A percentile compares a stretch with the other conserved stretches of the same genome.
phyloP scores from a whole-genome alignment of 2,888 invertebrate species.

The Microctonus hyperodae region DNA sequence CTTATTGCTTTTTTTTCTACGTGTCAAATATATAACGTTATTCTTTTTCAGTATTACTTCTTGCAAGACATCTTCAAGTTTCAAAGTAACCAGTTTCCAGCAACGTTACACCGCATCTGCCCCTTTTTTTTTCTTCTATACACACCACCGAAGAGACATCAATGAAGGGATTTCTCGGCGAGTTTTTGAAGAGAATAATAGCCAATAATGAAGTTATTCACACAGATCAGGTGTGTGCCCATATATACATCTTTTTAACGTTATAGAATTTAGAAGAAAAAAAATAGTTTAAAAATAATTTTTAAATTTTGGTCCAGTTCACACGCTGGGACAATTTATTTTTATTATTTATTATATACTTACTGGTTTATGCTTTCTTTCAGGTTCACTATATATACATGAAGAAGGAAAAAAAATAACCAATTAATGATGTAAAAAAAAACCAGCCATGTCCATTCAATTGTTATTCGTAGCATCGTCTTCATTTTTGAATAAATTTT shows the following conservation, averaged over 20 bases:
- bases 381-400: no score
- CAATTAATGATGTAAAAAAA: not conserved
- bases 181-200: not conserved
- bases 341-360: not conserved
- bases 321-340: not conserved
- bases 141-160: not conserved
- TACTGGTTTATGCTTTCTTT: not conserved
- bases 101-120: constrained; percentile 22
- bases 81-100: not conserved
- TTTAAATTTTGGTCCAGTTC: not conserved
- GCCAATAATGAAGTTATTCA: constrained; percentile 21
- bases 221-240: constrained; percentile 3
- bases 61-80: not conserved
- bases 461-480: not conserved
- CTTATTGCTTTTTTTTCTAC: not conserved
- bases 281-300: no score
- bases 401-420: not conserved
- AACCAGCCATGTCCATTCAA: not conserved
- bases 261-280: no score
- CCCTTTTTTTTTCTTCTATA: constrained; percentile 2
- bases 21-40: not conserved
- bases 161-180: constrained; percentile 10
- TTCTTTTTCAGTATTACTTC: not conserved
- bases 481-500: not conserved
- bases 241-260: not conserved